Evolutionary conservation across 2,888 invertebrate genomes (phyloP).

Genomic region (Dexiosoma caninum): DNA sequence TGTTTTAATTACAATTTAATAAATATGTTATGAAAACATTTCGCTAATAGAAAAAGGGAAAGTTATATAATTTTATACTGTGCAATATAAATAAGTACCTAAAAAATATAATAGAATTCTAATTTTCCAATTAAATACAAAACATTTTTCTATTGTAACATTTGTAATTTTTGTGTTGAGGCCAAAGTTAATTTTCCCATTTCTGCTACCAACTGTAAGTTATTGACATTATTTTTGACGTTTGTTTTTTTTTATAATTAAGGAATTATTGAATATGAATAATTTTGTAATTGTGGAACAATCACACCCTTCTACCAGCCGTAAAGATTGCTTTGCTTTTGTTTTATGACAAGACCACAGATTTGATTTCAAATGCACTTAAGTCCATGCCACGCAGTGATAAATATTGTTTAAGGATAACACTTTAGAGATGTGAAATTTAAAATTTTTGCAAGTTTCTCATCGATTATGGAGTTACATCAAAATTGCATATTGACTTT

Average conservation of each 20-base stretch:
- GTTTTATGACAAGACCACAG: not conserved
- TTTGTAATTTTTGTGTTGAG: not conserved
- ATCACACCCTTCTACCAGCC: not conserved
- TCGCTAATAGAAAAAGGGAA: not conserved
- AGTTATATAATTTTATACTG: too few species aligned
- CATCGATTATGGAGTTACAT: not conserved
- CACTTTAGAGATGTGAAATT: not conserved
- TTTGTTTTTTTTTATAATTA: not conserved
- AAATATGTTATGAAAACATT: slow-evolving; percentile 19
- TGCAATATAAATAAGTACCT: too few species aligned
- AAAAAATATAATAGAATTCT: too few species aligned
- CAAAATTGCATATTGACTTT: too few species aligned
- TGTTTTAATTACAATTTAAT: slow-evolving; percentile 42
- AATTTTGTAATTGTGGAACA: not conserved
- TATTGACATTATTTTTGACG: not conserved
- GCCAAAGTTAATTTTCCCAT: not conserved
- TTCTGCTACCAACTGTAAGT: not conserved
- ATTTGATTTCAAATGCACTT: not conserved
- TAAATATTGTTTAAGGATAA: not conserved
- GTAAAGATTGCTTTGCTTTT: not conserved
- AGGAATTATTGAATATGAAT: too few species aligned
- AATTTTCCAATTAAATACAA: too few species aligned
- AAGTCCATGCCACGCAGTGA: slow-evolving; percentile 20
- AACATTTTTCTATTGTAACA: too few species aligned
- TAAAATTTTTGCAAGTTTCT: not conserved